These are phyloP conservation scores for Notiomystis cincta DNA, from an alignment of 2,113 vertebrate genomes.

Conservation along the genomic window DNA sequence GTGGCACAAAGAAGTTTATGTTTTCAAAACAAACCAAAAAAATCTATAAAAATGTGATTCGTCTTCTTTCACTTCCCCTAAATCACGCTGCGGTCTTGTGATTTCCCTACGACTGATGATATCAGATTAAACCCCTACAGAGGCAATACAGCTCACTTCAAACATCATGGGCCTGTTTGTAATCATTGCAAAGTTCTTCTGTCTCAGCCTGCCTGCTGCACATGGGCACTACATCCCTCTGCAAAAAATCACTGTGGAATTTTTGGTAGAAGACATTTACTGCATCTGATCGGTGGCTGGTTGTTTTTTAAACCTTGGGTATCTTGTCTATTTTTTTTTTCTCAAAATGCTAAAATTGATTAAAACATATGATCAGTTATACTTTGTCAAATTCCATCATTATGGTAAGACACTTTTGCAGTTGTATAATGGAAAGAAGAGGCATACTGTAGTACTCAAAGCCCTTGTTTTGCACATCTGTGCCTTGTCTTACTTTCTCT, in stretches of 20 bases:
- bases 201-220: background rate
- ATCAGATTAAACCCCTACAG: background rate
- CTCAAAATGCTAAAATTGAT: background rate
- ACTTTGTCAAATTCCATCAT: background rate
- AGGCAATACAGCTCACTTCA: background rate
- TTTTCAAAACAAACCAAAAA: background rate
- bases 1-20: background rate
- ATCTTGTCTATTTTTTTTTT: background rate
- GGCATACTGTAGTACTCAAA: background rate
- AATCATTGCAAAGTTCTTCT: background rate
- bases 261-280: background rate
- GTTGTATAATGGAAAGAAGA: background rate
- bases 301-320: background rate
- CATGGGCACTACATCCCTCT: background rate
- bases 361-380: background rate
- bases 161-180: background rate
- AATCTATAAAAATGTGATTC: background rate
- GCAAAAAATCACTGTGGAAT: background rate
- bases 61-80: background rate
- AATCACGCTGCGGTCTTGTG: background rate
- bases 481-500: background rate
- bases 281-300: background rate
- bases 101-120: background rate
- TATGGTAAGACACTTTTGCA: background rate
- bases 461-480: background rate